Conservation (phyloP, 1,140 invertebrate genomes). For the Drosophila arawakana region DNA sequence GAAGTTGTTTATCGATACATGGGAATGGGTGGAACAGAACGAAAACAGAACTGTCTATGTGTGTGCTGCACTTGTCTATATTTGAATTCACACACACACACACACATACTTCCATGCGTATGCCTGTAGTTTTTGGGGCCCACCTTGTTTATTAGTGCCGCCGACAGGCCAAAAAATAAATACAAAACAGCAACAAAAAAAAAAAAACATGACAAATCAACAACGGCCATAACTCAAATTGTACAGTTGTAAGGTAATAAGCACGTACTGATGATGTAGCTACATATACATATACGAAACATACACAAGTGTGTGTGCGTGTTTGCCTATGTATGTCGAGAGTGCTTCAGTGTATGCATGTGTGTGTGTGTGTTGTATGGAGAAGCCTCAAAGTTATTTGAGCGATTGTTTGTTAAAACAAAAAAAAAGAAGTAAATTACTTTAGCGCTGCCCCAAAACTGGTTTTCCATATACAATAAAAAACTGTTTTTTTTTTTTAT, state of each 20-base stretch:
- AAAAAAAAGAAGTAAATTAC: slow-evolving; percentile 37
- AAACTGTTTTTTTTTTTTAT: slow-evolving; percentile 24
- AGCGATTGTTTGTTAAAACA: slow-evolving; percentile 49
- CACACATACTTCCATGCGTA: slow-evolving; percentile 1
- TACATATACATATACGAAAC: slow-evolving; percentile 12
- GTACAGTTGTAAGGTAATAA: slow-evolving; percentile 50
- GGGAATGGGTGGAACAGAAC: slow-evolving; percentile 33
- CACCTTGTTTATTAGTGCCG: slow-evolving; percentile 55
- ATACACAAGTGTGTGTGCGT: slow-evolving; percentile 5
- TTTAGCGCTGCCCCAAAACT: slow-evolving; percentile 31
- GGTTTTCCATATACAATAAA: slow-evolving; percentile 40
- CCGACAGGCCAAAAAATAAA: slow-evolving; percentile 16
- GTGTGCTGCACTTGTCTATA: slow-evolving; percentile 55
- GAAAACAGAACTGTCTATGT: slow-evolving; percentile 22
- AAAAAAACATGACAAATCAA: slow-evolving; percentile 53
- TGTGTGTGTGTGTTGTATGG: slow-evolving; percentile 18
- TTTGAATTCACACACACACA: slow-evolving; percentile 10
- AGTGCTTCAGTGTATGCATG: slow-evolving; percentile 8
- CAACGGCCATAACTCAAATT: slow-evolving; percentile 46
- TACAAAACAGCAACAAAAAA: slow-evolving; percentile 1
- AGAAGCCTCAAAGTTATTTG: slow-evolving; percentile 47
- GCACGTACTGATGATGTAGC: slow-evolving; percentile 39
- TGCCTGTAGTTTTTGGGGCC: slow-evolving; percentile 45
- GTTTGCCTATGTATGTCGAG: slow-evolving; percentile 18
- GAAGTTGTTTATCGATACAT: slow-evolving; percentile 53